phyloP scores from a whole-genome alignment of 2,797 vertebrate genomes.

The Lepilemur septentrionalis region DNA sequence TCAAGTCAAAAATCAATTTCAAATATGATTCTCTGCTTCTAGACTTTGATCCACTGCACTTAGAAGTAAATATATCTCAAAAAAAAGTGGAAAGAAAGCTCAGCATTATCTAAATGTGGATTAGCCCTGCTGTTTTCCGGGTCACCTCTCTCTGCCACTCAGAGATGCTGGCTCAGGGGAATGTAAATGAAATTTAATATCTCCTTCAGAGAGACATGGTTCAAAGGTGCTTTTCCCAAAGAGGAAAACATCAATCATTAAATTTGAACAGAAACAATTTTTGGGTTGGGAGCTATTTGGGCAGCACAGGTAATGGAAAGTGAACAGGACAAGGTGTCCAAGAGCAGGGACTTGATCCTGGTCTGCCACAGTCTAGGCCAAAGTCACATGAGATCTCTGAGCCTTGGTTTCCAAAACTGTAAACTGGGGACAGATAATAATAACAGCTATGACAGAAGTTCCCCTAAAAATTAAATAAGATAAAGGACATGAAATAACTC shows the following conservation, averaged over 20 bases:
- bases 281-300: neutral
- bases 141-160: neutral
- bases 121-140: constrained; percentile 35
- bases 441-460: neutral
- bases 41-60: neutral
- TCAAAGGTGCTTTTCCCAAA: neutral
- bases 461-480: neutral
- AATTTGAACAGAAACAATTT: neutral
- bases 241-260: neutral
- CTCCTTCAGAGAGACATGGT: neutral
- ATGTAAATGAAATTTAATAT: neutral
- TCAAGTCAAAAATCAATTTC: neutral
- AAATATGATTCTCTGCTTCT: neutral
- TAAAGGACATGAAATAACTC: neutral
- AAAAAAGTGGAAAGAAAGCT: neutral
- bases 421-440: neutral
- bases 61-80: constrained; percentile 16
- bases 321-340: neutral
- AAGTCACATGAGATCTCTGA: neutral
- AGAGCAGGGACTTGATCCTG: neutral
- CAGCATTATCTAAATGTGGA: constrained; percentile 2
- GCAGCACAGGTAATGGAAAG: neutral
- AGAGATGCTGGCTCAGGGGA: constrained; percentile 21
- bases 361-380: neutral
- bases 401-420: neutral